Conservation (phyloP, 2,888 invertebrate species). For the Sinelater perroti region DNA sequence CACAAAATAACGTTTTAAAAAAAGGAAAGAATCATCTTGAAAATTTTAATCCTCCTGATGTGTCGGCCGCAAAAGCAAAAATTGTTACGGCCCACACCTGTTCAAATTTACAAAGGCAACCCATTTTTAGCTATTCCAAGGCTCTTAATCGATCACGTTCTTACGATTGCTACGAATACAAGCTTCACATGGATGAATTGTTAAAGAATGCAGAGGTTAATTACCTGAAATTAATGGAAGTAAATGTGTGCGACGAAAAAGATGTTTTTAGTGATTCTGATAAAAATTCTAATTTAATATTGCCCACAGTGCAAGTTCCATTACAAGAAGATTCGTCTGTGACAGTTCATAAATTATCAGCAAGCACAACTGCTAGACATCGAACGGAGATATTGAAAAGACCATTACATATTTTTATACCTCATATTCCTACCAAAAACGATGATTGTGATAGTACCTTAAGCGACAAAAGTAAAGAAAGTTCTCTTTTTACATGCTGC, state of each 20-base stretch:
- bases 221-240: neutral
- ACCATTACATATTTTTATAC: slow-evolving; percentile 81
- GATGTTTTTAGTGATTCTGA: too few relatives aligned
- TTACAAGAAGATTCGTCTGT: neutral
- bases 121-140: neutral
- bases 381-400: slow-evolving; percentile 59
- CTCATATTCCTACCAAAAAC: slow-evolving; percentile 67
- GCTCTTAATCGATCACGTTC: slow-evolving; percentile 18
- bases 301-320: slow-evolving; percentile 1
- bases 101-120: slow-evolving; percentile 8
- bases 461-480: slow-evolving; percentile 49
- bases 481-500: slow-evolving; percentile 41
- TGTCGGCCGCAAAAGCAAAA: slow-evolving; percentile 17
- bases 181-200: slow-evolving; percentile 1
- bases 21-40: neutral
- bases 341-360: neutral
- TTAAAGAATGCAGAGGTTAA: neutral
- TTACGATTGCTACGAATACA: slow-evolving; percentile 58
- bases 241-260: slow-evolving; percentile 3
- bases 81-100: slow-evolving; percentile 28
- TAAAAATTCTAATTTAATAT: neutral
- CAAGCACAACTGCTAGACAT: neutral
- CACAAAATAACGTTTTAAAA: slow-evolving; percentile 40
- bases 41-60: slow-evolving; percentile 4
- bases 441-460: slow-evolving; percentile 52